phyloP scores from a whole-genome alignment of 64 coral and sea anemone genomes.

The Pachyseris speciosa region DNA sequence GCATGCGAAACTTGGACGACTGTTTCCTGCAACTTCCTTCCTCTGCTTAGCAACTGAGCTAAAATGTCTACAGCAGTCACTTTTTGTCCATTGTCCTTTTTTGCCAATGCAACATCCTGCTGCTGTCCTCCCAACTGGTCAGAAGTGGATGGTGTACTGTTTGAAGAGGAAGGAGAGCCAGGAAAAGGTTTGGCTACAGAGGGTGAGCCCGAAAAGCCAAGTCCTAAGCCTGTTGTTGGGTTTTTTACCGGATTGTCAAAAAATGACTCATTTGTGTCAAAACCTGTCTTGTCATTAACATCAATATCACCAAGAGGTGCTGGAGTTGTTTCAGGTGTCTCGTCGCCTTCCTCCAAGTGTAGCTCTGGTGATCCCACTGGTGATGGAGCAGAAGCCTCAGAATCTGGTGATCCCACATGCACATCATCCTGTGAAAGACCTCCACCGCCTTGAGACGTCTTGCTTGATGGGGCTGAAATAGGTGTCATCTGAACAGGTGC shows the following conservation, averaged over 20 bases:
- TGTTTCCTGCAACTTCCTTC: conserved; percentile 76
- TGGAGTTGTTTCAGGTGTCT: conserved; percentile 72
- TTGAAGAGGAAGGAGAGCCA: not conserved
- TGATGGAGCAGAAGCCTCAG: conserved; percentile 88
- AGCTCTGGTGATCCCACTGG: conserved; percentile 89
- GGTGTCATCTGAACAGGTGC: conserved; percentile 40
- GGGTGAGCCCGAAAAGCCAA: not conserved
- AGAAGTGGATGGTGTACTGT: conserved; percentile 1
- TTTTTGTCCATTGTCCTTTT: conserved; percentile 57
- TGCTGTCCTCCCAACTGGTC: not conserved
- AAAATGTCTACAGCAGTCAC: conserved; percentile 85
- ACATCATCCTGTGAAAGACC: not conserved
- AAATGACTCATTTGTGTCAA: conserved; percentile 72
- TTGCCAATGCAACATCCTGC: conserved; percentile 4
- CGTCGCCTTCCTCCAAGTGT: conserved; percentile 66
- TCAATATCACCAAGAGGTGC: conserved; percentile 49
- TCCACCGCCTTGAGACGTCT: not conserved
- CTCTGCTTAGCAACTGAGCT: conserved; percentile 84
- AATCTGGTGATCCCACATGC: conserved; percentile 59
- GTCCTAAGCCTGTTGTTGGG: not conserved
- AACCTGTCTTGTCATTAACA: conserved; percentile 55
- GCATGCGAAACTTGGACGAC: conserved; percentile 18
- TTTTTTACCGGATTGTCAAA: conserved; percentile 15
- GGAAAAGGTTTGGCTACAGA: not conserved
- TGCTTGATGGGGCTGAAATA: not conserved